Evolutionary conservation across 2,888 invertebrate genomes (phyloP), one percentile per base, ranked within the genome.

Genomic region (Nomada flava): DNA sequence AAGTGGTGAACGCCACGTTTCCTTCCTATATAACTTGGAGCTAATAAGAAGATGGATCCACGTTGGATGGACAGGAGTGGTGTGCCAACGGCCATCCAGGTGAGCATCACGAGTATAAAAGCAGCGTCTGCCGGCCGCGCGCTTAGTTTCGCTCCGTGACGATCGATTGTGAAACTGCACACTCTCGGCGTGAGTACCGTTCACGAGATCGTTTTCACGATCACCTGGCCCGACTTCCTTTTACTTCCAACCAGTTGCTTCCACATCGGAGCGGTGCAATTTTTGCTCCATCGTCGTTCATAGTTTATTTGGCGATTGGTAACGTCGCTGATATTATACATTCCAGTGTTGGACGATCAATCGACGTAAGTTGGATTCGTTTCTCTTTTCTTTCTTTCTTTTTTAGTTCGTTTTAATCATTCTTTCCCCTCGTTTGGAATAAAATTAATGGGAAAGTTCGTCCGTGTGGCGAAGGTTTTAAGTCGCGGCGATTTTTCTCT

Each of bases 81-180:
- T 65, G 69, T 67, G 20, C 78, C 67, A 13, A 75, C 83, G 83
- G 59, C 59, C 68, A 67, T 69, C 29, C 57, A 65, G 42, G 86
- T 78, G 68, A 52, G 76, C 80, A 89, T 87, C 83, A 73, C 86
- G 69, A 83, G 87, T 93, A 93, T 93, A 93, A 92, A 93, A 92
- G 91, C 90, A 87, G 89, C 89, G 85, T 84, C 89, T 84, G 87
- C 86, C 75, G 75, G 87, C 89, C 87, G 84, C 91, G 91, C 89
- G 90, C 89, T 92, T 91, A 93, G 93, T 93, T 91, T 90, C 89
- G 81, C 88, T 86, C 84, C 68, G 71, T 47, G 73, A 76, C 87
- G 70, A 82, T 84, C 81, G 85, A 89, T 86, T 89, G 87, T 81
- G 82, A 88, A 89, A 86, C 88, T 76, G 80, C 79, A 78, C 52